These are phyloP conservation scores for Clupea harengus DNA, from an alignment of 2,113 vertebrate species.

Conservation along the genomic window DNA sequence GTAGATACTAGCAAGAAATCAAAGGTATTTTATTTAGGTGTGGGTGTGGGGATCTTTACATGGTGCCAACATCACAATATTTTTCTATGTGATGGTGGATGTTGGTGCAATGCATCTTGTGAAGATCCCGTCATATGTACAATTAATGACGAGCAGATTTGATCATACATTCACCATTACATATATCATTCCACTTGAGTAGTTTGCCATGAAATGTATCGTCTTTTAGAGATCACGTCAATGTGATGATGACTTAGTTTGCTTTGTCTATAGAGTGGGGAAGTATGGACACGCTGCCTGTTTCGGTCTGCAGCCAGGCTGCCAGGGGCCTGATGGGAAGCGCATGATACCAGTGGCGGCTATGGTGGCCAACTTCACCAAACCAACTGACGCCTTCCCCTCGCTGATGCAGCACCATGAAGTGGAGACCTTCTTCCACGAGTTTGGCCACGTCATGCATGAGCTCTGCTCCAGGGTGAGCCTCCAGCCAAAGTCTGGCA, in stretches of 20 bases:
- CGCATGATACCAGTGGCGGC: conserved; percentile 85
- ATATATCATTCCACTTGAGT: too few relatives aligned
- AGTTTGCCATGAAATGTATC: not conserved
- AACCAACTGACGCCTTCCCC: conserved; percentile 75
- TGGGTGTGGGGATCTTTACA: not conserved
- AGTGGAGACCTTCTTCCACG: conserved; percentile 96
- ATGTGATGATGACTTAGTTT: not conserved
- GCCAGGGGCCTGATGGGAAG: conserved; percentile 78
- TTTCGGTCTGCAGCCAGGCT: conserved; percentile 87
- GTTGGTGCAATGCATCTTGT: not conserved
- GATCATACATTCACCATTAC: not conserved
- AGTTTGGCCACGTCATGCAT: conserved; percentile 97
- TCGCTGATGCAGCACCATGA: conserved; percentile 94
- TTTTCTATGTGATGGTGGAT: not conserved
- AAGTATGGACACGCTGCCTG: conserved; percentile 92
- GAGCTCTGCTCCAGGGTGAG: conserved; percentile 91
- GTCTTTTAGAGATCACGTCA: not conserved
- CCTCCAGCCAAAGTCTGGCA: conserved; percentile 25
- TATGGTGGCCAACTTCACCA: conserved; percentile 96
- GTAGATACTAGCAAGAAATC: not conserved
- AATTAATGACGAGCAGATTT: not conserved
- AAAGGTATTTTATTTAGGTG: not conserved
- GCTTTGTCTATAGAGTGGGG: conserved; percentile 77
- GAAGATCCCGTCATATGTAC: too few relatives aligned
- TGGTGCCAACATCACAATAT: not conserved